phyloP scores from a whole-genome alignment of 1,140 invertebrate genomes.

The Lerema accius region DNA sequence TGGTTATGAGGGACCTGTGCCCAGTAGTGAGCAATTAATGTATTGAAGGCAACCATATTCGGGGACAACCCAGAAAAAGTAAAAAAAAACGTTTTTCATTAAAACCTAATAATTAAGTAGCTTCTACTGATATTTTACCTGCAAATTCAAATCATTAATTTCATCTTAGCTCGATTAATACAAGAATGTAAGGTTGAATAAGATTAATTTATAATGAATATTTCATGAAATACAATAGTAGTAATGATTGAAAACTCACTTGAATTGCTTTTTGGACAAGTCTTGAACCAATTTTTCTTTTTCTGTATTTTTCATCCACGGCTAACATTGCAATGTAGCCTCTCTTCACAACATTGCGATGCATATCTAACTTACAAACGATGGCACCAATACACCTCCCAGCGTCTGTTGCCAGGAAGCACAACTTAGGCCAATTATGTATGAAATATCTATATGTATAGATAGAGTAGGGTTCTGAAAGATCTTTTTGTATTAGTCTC shows the following conservation, averaged over 20 bases:
- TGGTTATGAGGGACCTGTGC: too few species aligned
- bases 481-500: conserved; percentile 98
- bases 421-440: conserved; percentile 99
- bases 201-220: too few species aligned
- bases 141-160: too few species aligned
- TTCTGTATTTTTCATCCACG: conserved; percentile 97
- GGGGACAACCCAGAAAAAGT: too few species aligned
- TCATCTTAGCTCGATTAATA: too few species aligned
- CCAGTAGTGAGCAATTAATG: too few species aligned
- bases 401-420: conserved; percentile 96
- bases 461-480: conserved; percentile 99
- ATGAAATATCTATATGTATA: conserved; percentile 99
- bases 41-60: too few species aligned
- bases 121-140: too few species aligned
- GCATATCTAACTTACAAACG: conserved; percentile 98
- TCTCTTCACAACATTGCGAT: conserved; percentile 94
- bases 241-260: conserved; percentile 80
- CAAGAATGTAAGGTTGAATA: too few species aligned
- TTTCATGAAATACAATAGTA: too few species aligned
- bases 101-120: too few species aligned
- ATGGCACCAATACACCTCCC: conserved; percentile 97
- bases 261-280: conserved; percentile 89
- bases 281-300: conserved; percentile 94
- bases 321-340: conserved; percentile 99
- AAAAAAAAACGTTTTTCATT: too few species aligned